Evolutionary conservation across 2,113 vertebrate species (phyloP).

Genomic region (Gavia stellata): DNA sequence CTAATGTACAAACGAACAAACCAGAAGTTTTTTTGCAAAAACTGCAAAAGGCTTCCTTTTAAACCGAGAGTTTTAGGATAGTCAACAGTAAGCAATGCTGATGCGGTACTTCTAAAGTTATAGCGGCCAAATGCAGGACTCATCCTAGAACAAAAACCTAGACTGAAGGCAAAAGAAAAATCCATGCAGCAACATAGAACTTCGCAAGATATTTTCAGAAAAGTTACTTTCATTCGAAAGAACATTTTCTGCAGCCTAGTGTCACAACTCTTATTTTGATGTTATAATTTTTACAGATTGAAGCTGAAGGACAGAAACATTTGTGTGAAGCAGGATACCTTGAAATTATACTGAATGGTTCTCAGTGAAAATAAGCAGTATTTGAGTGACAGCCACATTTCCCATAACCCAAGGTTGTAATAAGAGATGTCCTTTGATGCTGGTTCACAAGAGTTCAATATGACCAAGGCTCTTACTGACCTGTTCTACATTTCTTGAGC

Average conservation of each 20-base stretch:
- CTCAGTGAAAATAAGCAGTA: neutral
- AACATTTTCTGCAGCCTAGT: neutral
- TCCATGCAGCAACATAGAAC: neutral
- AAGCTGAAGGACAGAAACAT: neutral
- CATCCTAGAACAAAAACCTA: neutral
- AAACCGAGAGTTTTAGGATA: neutral
- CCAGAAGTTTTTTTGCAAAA: too few relatives aligned
- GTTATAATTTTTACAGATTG: neutral
- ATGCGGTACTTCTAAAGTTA: neutral
- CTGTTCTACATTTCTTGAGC: neutral
- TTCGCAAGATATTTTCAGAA: neutral
- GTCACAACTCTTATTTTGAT: neutral
- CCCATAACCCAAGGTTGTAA: neutral
- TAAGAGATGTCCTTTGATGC: neutral
- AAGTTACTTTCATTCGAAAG: neutral
- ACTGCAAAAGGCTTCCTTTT: neutral
- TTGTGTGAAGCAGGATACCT: neutral
- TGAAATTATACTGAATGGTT: neutral
- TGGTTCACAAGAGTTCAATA: neutral
- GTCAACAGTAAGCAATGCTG: neutral
- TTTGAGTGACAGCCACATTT: neutral
- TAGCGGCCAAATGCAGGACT: neutral
- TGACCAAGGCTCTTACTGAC: neutral
- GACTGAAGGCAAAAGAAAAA: neutral
- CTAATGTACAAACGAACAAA: neutral